phyloP scores from a whole-genome alignment of 2,888 invertebrate species.

The Gonocerus acuteangulatus region DNA sequence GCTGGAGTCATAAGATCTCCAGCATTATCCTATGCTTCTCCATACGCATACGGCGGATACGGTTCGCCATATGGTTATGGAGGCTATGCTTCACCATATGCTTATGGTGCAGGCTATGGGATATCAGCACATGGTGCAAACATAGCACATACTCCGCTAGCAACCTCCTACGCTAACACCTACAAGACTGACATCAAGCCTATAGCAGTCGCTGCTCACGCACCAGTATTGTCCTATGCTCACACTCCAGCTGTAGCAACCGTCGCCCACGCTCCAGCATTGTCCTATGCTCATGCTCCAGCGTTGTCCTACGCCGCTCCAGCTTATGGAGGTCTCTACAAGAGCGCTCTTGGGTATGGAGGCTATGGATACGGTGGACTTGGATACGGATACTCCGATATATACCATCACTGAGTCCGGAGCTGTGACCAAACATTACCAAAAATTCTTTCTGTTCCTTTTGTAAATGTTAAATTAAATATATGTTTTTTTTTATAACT shows the following conservation, averaged over 20 bases:
- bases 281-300: slow-evolving; percentile 37
- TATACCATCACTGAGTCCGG: neutral
- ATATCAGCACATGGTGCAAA: slow-evolving; percentile 22
- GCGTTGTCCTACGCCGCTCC: slow-evolving; percentile 39
- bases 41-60: slow-evolving; percentile 6
- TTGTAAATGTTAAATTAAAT: too few species aligned
- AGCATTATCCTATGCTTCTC: slow-evolving; percentile 36
- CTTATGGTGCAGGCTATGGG: slow-evolving; percentile 40
- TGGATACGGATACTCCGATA: slow-evolving; percentile 14
- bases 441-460: too few species aligned
- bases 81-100: slow-evolving; percentile 46
- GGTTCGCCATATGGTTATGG: neutral
- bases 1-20: slow-evolving; percentile 42
- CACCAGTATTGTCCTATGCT: slow-evolving; percentile 29
- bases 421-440: too few species aligned
- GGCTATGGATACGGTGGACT: neutral
- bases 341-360: slow-evolving; percentile 8
- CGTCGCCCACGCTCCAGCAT: slow-evolving; percentile 34
- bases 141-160: slow-evolving; percentile 23
- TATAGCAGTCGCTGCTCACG: slow-evolving; percentile 14
- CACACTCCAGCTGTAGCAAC: neutral
- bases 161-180: neutral
- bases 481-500: too few species aligned
- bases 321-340: slow-evolving; percentile 31
- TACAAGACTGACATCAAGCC: too few species aligned